Conservation (phyloP, 2,113 vertebrate species). For the Anolis carolinensis region DNA sequence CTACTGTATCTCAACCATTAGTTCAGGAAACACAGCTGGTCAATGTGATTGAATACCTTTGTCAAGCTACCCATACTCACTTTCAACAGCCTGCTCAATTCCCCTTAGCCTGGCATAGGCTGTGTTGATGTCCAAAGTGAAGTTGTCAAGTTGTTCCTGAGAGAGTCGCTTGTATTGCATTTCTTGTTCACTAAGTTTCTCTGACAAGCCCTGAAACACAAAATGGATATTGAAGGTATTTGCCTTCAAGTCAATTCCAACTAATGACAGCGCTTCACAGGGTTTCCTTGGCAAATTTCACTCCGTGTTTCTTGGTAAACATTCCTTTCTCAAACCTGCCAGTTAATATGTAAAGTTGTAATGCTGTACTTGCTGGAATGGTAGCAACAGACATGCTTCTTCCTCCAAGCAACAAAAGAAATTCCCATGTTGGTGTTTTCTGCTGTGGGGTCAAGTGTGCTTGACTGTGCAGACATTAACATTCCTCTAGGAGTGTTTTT, state of each 20-base stretch:
- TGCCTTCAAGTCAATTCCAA: no score
- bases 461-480: no score
- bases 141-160: conserved; percentile 94
- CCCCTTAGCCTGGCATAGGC: conserved; percentile 92
- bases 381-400: not conserved
- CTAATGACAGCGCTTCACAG: no score
- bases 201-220: conserved; percentile 79
- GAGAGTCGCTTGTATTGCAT: conserved; percentile 85
- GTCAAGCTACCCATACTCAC: conserved; percentile 74
- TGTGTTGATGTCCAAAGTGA: conserved; percentile 94
- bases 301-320: no score
- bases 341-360: not conserved
- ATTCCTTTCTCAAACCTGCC: not conserved
- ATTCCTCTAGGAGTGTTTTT: no score
- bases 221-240: no score
- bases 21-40: not conserved
- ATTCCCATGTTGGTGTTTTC: no score
- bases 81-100: conserved; percentile 94
- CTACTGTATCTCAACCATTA: not conserved
- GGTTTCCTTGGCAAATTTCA: no score
- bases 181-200: conserved; percentile 90
- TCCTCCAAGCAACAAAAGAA: not conserved
- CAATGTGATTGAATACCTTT: not conserved
- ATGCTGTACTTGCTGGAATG: not conserved
- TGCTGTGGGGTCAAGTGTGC: no score